Base-by-base conservation (phyloP, 1,140 invertebrate genomes). In the Oryctes rhinoceros region DNA sequence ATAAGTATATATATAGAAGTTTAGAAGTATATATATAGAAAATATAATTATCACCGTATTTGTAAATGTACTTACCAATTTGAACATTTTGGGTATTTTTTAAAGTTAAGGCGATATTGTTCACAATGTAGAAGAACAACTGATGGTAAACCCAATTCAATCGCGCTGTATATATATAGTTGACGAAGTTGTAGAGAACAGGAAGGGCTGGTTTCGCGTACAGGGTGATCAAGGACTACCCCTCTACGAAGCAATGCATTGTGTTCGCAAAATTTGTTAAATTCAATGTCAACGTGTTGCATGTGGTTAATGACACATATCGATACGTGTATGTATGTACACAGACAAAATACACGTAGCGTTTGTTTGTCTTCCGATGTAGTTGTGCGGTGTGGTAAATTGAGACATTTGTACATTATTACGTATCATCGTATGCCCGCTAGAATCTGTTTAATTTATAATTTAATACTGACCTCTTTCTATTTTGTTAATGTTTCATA, bases 81-180 rank as follows among this genome's bases (percentile, higher is more conserved):
- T 77, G 30, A 77, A 77, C 76, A 77, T 77, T 77, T 7, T 18
- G 18, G 24, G 39, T 37, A n/a, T 77, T 37, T 71, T 71, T 71
- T 71, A 7, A 24, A 71, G 35, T 59, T 59, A 18, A 59, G 15
- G 24, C 24, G 65, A 13, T n/a, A n/a, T 71, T 71, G 24, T 71
- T 71, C 13, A 11, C 65, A 35, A 0, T 24, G 65, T 71, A 71
- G 24, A 35, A 5, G 24, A 71, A 71, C 65, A 5, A 71, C 65
- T 71, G 65, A 71, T 37, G 13, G 18, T 71, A 35, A 15, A 6
- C 4, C 20, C 35, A 15, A 24, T 13, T 10, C 9, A 11, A 15
- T 71, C 39, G 3, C 65, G 9, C 3, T 13, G 65, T 4, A 37
- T 67, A 67, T 71, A 35, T 71, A 71, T 71, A 71, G 65, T 30